phyloP scores from a whole-genome alignment of 2,797 vertebrate species.

The Melanotaenia maccullochi region DNA sequence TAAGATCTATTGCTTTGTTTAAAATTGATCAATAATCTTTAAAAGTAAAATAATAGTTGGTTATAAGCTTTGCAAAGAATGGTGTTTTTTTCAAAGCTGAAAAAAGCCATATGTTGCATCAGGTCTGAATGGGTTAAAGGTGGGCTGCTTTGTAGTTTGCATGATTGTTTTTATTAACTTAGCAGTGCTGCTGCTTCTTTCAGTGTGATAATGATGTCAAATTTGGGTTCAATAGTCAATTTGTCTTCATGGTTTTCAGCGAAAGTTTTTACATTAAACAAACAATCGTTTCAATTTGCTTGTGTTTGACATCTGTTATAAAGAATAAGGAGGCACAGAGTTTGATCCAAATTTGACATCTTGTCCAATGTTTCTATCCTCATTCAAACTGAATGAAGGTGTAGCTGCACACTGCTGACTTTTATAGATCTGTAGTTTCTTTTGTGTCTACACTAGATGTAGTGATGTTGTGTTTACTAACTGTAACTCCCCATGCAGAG shows the following conservation, averaged over 20 bases:
- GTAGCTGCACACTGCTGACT: not conserved
- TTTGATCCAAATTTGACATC: conserved; percentile 47
- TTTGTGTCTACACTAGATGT: conserved; percentile 33
- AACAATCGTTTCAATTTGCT: not conserved
- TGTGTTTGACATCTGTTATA: not conserved
- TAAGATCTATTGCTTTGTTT: not conserved
- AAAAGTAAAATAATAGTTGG: not conserved
- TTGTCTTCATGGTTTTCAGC: not conserved
- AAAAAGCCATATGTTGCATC: not conserved
- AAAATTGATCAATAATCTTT: not conserved
- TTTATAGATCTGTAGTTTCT: conserved; percentile 6
- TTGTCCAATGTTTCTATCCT: conserved; percentile 14
- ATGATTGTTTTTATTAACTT: conserved; percentile 52
- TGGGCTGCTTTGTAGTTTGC: conserved; percentile 28
- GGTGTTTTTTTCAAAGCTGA: not conserved
- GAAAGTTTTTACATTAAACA: not conserved
- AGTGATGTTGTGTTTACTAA: conserved; percentile 45
- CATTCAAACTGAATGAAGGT: conserved; percentile 8
- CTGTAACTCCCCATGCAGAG: conserved; percentile 58
- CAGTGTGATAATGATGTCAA: conserved; percentile 33
- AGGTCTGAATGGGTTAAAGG: not conserved
- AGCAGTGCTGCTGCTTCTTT: not conserved
- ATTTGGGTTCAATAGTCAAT: conserved; percentile 30
- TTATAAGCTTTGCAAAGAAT: not conserved
- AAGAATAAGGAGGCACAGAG: not conserved